Evolutionary conservation across 2,113 vertebrate species (phyloP).

Genomic region (Himantopus leucocephalus): DNA sequence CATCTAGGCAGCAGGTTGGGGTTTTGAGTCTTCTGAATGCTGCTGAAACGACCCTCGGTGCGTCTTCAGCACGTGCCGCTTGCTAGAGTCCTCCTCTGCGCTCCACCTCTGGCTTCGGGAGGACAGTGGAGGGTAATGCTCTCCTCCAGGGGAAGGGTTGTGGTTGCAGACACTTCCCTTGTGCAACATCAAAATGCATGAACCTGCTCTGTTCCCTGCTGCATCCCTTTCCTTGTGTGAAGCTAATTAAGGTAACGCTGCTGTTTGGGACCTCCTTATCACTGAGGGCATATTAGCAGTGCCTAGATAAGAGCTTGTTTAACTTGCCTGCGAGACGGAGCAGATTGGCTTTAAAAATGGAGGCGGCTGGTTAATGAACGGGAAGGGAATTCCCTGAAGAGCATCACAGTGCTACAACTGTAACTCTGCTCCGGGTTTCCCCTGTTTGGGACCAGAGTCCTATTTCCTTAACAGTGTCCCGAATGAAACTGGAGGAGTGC

Average conservation of each 20-base stretch:
- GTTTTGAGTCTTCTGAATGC: background rate
- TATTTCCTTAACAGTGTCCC: background rate
- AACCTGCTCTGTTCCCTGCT: background rate
- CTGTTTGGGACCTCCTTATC: background rate
- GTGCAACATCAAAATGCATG: background rate
- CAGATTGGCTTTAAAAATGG: background rate
- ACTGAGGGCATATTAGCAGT: background rate
- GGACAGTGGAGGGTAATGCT: background rate
- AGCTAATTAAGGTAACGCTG: background rate
- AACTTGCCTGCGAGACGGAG: background rate
- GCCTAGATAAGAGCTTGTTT: background rate
- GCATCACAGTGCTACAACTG: rapidly evolving
- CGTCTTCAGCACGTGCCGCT: rapidly evolving
- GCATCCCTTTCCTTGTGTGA: background rate
- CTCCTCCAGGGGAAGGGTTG: background rate
- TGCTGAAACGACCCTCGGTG: background rate
- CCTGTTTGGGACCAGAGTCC: background rate
- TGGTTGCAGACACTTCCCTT: no score
- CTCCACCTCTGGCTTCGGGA: background rate
- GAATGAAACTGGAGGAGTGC: background rate
- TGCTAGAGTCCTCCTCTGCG: background rate
- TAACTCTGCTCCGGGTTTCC: background rate
- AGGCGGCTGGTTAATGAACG: background rate
- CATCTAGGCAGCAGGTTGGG: background rate
- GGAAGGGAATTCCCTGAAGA: background rate